These are phyloP conservation scores for Nothobranchius kuhntae DNA, from an alignment of 2,113 vertebrate genomes.

Conservation along the genomic window DNA sequence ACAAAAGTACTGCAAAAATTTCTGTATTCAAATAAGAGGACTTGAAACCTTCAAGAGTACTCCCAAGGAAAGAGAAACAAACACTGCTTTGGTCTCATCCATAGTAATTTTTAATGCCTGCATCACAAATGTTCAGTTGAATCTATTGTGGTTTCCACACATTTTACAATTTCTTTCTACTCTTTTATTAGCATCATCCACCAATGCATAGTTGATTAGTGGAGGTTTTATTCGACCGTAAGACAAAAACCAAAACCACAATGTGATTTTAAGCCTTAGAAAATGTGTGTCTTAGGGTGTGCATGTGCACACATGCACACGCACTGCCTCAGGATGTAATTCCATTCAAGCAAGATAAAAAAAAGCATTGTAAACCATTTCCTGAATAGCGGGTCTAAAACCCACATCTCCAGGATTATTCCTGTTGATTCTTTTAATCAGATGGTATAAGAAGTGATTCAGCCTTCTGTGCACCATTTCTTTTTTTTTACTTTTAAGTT, in stretches of 20 bases:
- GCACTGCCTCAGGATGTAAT: slow-evolving; percentile 27
- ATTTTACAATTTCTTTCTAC: slow-evolving; percentile 8
- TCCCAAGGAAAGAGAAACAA: not conserved
- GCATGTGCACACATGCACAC: not conserved
- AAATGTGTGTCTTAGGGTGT: slow-evolving; percentile 19
- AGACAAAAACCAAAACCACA: slow-evolving; percentile 56
- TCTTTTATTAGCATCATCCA: not conserved
- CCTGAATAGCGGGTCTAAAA: slow-evolving; percentile 58
- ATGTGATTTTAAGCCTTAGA: slow-evolving; percentile 36
- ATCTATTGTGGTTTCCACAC: slow-evolving; percentile 12
- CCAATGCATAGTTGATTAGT: slow-evolving; percentile 46
- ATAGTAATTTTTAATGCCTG: slow-evolving; percentile 29
- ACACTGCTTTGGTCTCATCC: slow-evolving; percentile 16
- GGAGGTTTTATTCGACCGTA: slow-evolving; percentile 33
- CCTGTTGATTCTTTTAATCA: slow-evolving; percentile 56
- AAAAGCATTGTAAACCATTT: slow-evolving; percentile 56
- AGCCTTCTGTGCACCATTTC: not conserved
- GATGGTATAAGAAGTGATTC: slow-evolving; percentile 30
- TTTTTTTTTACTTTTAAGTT: slow-evolving; percentile 2
- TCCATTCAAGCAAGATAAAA: slow-evolving; percentile 50
- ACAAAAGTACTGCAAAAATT: too few species aligned
- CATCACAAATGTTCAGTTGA: slow-evolving; percentile 10
- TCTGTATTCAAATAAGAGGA: too few species aligned
- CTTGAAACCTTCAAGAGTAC: too few species aligned
- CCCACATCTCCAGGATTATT: slow-evolving; percentile 17